Evolutionary conservation across 2,888 invertebrate species (phyloP).

Genomic region (Ormyrus thymus): DNA sequence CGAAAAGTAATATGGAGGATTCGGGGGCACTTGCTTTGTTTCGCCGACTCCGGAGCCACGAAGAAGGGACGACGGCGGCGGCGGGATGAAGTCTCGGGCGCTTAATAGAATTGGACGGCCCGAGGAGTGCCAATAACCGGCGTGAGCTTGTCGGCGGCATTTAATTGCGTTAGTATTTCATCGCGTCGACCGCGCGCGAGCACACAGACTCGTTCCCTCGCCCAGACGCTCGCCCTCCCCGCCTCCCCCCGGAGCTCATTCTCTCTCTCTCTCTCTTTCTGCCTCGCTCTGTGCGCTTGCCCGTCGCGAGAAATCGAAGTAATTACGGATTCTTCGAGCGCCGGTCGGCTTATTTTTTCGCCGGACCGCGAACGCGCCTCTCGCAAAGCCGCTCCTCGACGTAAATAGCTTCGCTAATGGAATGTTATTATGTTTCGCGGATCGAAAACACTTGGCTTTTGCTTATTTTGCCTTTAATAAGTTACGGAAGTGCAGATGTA

Average conservation of each 20-base stretch:
- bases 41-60: constrained; percentile 3
- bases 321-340: too few species aligned
- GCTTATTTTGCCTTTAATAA: too few species aligned
- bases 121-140: constrained; percentile 73
- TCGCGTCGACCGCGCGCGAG: constrained; percentile 50
- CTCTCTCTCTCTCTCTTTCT: too few species aligned
- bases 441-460: too few species aligned
- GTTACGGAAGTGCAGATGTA: too few species aligned
- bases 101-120: constrained; percentile 70
- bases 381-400: too few species aligned
- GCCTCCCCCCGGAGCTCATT: too few species aligned
- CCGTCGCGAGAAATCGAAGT: not conserved
- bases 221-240: constrained; percentile 6
- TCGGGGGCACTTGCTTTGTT: constrained; percentile 66
- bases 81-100: constrained; percentile 57
- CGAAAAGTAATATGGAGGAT: constrained; percentile 69
- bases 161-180: constrained; percentile 73
- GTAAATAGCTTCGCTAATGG: too few species aligned
- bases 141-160: constrained; percentile 68
- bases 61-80: constrained; percentile 21
- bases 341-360: too few species aligned
- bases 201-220: not conserved
- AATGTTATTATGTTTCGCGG: too few species aligned
- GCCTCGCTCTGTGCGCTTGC: too few species aligned
- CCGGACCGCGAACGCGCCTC: too few species aligned